Base-by-base conservation (phyloP, 1,140 invertebrate genomes). In the silkworm (Bombyx mori) region DNA sequence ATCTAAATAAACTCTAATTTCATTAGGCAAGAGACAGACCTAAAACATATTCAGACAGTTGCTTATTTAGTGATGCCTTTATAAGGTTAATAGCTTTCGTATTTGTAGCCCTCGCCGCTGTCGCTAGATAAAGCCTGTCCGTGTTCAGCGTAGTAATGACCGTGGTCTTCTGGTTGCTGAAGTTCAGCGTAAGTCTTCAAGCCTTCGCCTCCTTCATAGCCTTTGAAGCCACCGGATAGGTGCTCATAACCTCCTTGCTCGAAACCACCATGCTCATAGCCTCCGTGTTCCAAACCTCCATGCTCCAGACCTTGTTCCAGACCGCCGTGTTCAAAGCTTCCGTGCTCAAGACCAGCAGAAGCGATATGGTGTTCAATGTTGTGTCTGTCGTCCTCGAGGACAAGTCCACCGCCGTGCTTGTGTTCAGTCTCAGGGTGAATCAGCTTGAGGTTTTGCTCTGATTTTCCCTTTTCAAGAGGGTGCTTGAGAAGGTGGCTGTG, bases 401-500 rank as follows among this genome's bases (percentile, higher is more conserved):
- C 89, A 7, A 91, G 73, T 50, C 90, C 90, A 44, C 88, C 82
- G 44, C 89, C 89, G 63, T 90, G 89, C 45, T 77, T 82, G 60
- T 90, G 88, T 63, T 90, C 84, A 18, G 85, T 89, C 72, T 91
- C 88, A 9, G 90, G 90, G 66, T 91, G 90, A 60, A 91, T 75
- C 48, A 89, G 86, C 69, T 91, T 91, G 58, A 90, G 66, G 68
- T 89, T 88, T 61, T 90, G 88, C 62, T 90, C 90, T 63, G 88
- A 90, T 62, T 89, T 89, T 46, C 91, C 90, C 63, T 90, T 89
- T 64, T 91, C 89, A 51, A 92, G 76, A 7, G 91, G 91, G 63
- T 91, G 90, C 62, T 91, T 88, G 8, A 91, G 75, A 44, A 91
- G 74, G 69, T 92, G 89, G 67, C 86, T 88, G 73, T 91, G 89